These are phyloP conservation scores for Platyscapa corneri DNA, from an alignment of 1,140 invertebrate species.

Conservation along the genomic window DNA sequence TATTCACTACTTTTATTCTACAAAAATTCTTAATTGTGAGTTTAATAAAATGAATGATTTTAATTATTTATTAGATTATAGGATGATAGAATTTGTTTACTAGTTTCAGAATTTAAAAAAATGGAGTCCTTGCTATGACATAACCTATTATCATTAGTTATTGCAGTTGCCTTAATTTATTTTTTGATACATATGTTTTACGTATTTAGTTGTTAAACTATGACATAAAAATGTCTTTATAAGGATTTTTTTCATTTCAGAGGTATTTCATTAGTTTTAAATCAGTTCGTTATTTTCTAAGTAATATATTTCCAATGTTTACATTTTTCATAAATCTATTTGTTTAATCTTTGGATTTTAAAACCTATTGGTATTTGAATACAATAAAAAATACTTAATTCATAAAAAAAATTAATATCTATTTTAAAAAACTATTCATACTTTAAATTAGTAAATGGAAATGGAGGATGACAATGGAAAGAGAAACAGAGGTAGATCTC, in stretches of 20 bases:
- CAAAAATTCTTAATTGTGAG: neutral
- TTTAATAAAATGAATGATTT: neutral
- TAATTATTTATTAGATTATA: neutral
- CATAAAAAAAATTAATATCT: neutral
- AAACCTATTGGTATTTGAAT: neutral
- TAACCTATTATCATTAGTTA: constrained; percentile 19
- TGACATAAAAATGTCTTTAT: neutral
- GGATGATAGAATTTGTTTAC: constrained; percentile 6
- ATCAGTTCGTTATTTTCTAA: neutral
- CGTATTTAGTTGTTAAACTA: neutral
- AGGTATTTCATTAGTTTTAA: neutral
- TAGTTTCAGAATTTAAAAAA: constrained; percentile 26
- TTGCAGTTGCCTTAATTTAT: neutral
- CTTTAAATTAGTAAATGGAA: constrained; percentile 41
- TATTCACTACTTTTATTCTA: neutral
- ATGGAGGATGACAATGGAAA: constrained; percentile 47
- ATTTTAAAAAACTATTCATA: neutral
- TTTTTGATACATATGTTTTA: neutral
- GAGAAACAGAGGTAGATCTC: constrained; percentile 34
- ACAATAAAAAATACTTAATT: neutral
- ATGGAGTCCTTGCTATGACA: constrained; percentile 6
- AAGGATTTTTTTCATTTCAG: neutral
- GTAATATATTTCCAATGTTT: constrained; percentile 5
- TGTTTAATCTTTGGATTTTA: neutral
- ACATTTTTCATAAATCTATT: neutral